Base-by-base conservation (phyloP, 2,888 invertebrate genomes). In the Dasysyrphus albostriatus region DNA sequence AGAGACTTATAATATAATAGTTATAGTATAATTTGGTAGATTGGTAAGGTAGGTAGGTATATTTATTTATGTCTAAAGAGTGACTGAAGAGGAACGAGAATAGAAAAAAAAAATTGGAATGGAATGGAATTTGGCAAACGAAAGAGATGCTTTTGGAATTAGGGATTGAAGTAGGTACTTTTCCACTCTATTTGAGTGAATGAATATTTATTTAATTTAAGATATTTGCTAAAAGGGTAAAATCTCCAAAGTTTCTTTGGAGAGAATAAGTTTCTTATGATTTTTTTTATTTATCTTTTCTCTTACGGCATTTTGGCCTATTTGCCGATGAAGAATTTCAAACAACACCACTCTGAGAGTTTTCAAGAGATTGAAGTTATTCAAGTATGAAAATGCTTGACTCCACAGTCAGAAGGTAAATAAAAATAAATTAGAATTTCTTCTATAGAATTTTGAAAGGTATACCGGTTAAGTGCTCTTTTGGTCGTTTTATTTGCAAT, bases 141-240 rank as follows among this genome's bases (percentile, higher is more conserved):
- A 54, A 75, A 75, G 78, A 75, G 78, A 75, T 78, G 74, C 78
- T 78, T 65, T 78, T 72, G 73, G 83, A 83, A 83, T 79, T 87
- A 83, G 78, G 83, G 70, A 72, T 78, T 83, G 67, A 87, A 87
- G 87, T 87, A 83, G 82, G 87, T 87, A 78, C 83, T 87, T 87
- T 87, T 87, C 87, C 83, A 83, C 87, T 87, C 87, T 82, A 87
- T 87, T 87, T 87, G 78, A 87, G 78, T 87, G 78, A 87, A 87
- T 87, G 82, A 87, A 87, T 87, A 87, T 87, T 87, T 87, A 87
- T 83, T 87, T 79, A 83, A 87, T 87, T 87, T 83, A 87, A 78
- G 83, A 56, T 87, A 87, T 87, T 87, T 83, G 82, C 83, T 78
- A 42, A 78, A 72, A 59, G 87, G 83, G 83, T 83, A 63, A 47